These are phyloP conservation scores for Virgularia gustaviana DNA, from an alignment of 92 coral and sea anemone species.

Conservation along the genomic window DNA sequence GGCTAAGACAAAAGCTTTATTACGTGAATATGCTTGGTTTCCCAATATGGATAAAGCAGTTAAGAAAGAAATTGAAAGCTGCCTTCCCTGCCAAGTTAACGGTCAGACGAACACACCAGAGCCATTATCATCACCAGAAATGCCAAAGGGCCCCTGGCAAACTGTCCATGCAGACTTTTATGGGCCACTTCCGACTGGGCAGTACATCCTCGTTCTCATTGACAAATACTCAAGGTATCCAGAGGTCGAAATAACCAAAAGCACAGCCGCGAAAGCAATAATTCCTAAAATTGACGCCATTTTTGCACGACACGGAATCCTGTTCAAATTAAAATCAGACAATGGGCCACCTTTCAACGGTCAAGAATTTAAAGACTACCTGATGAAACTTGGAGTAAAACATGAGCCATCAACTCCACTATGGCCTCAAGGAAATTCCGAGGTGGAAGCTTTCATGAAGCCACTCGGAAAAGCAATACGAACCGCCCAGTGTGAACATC, in stretches of 20 bases:
- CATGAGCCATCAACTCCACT: slow-evolving; percentile 30
- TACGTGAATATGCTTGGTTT: slow-evolving; percentile 22
- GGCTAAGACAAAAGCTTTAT: slow-evolving; percentile 14
- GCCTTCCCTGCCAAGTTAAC: slow-evolving; percentile 55
- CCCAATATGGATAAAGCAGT: slow-evolving; percentile 35
- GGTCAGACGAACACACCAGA: slow-evolving; percentile 51
- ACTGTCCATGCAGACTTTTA: slow-evolving; percentile 57
- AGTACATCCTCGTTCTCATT: slow-evolving; percentile 53
- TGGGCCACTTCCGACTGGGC: slow-evolving; percentile 64
- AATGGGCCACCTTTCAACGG: slow-evolving; percentile 42
- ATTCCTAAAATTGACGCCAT: slow-evolving; percentile 26
- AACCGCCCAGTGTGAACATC: background rate
- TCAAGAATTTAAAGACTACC: slow-evolving; percentile 23
- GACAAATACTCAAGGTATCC: slow-evolving; percentile 63
- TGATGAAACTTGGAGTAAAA: slow-evolving; percentile 1
- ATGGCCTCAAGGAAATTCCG: slow-evolving; percentile 34
- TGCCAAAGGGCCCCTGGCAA: slow-evolving; percentile 57
- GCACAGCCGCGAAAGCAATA: background rate
- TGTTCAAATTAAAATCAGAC: slow-evolving; percentile 21
- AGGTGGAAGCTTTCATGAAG: slow-evolving; percentile 22
- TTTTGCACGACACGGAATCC: slow-evolving; percentile 36
- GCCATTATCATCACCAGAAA: slow-evolving; percentile 40
- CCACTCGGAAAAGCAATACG: slow-evolving; percentile 30
- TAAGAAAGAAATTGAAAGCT: slow-evolving; percentile 46
- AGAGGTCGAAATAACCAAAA: slow-evolving; percentile 52